phyloP scores from a whole-genome alignment of 2,113 vertebrate species.

The Burhinus bistriatus region DNA sequence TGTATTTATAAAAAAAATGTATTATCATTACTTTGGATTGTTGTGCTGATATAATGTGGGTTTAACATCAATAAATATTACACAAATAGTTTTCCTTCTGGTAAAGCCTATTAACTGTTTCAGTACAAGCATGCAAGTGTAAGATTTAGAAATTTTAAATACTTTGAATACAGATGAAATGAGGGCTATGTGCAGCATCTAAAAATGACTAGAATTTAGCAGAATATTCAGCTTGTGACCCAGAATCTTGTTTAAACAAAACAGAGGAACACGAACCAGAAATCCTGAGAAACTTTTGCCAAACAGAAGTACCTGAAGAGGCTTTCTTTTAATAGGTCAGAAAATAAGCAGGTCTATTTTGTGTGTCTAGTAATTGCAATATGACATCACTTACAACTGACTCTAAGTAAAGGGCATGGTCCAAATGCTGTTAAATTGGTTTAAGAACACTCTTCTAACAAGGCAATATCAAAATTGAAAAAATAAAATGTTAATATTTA shows the following conservation, averaged over 20 bases:
- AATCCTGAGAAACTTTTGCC: not conserved
- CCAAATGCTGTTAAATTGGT: not conserved
- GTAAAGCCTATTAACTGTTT: constrained; percentile 26
- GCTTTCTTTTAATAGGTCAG: not conserved
- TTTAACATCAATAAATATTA: constrained; percentile 87
- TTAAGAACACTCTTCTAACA: not conserved
- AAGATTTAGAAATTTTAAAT: not conserved
- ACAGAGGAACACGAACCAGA: not conserved
- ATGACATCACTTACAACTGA: not conserved
- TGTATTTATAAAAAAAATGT: constrained; percentile 83
- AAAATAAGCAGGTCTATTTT: not conserved
- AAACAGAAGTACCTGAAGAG: not conserved
- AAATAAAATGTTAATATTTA: not conserved
- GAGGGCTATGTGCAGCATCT: not conserved
- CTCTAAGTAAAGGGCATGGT: not conserved
- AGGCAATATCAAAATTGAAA: not conserved
- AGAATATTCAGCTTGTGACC: not conserved
- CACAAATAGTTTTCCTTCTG: constrained; percentile 66
- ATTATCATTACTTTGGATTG: constrained; percentile 88
- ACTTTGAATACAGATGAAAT: not conserved
- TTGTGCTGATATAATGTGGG: constrained; percentile 88
- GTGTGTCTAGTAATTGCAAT: not conserved
- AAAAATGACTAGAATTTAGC: not conserved
- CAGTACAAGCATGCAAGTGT: not conserved
- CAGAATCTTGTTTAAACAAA: not conserved